Evolutionary conservation across 2,113 vertebrate species (phyloP), one percentile per base, ranked within the genome.

Genomic region (Carassius carassius): DNA sequence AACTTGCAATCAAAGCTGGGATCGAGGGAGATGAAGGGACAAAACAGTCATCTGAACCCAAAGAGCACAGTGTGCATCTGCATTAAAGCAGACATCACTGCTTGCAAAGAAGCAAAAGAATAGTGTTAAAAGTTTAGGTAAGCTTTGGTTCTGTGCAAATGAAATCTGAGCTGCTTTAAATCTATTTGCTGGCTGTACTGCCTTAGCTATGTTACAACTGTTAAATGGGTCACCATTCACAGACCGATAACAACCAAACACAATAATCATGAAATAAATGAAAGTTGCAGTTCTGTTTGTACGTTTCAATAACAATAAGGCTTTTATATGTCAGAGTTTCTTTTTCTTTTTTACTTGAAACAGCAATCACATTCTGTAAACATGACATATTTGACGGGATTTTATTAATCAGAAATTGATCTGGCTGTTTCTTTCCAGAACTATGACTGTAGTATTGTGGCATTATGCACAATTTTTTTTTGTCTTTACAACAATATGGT

Each of bases 1-100:
- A 83, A 54, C 49, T 29, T 85, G 35, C 35, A 37, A 80, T 58
- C 35, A 87, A 82, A 82, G 44, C 29, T 7, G 44, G 41, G 23
- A 76, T 49, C 16, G 29, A 69, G 65, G 32, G 2, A 65, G 63
- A 65, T 12, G 13, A 14, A 76, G 14, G 11, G 73, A 75, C 11
- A 9, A 49, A 25, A 51, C 73, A 17, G 5, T 60, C 56, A 60
- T 21, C 16, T 7, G 37, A 77, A 23, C 67, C 23, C 51, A 16
- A 65, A 32, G 13, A 32, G 25, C 32, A 70, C 32, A 21, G 32
- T 35, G 47, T 14, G 58, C 29, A 56, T 21, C 74, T 2, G 5
- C 17, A 77, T 56, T 77, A 35, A 54, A 70, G 67, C 32, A 70
- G 35, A 70, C 41, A 11, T 70, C 17, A 21, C 8, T 11, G 67